phyloP scores from a whole-genome alignment of 2,113 vertebrate genomes.

The Carettochelys insculpta region DNA sequence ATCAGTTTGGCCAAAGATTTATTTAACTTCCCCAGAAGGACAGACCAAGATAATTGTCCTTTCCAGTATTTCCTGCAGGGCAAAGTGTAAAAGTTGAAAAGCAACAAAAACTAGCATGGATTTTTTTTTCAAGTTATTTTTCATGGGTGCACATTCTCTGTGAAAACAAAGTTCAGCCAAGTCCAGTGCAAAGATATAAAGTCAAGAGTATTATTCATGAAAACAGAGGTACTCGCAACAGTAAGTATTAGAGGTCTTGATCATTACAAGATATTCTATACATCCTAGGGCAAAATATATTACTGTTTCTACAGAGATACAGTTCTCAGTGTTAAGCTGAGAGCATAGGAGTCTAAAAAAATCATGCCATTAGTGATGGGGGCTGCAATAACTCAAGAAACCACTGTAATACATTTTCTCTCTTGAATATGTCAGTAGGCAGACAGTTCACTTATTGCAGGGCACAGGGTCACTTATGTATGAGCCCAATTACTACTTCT shows the following conservation, averaged over 20 bases:
- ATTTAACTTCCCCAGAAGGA: conserved; percentile 25
- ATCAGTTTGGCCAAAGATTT: background rate
- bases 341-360: background rate
- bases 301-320: background rate
- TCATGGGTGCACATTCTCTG: background rate
- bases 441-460: background rate
- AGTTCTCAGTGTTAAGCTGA: background rate
- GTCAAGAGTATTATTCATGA: background rate
- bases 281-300: background rate
- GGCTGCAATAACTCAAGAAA: conserved; percentile 34
- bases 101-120: background rate
- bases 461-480: background rate
- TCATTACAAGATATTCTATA: background rate
- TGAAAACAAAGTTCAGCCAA: conserved; percentile 8
- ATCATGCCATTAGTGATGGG: background rate
- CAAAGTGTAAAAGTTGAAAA: rapidly evolving
- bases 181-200: background rate
- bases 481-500: background rate
- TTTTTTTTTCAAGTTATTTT: conserved; percentile 37
- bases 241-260: background rate
- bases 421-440: background rate
- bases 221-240: background rate
- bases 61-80: conserved; percentile 42
- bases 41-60: conserved; percentile 24
- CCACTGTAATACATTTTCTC: conserved; percentile 1